Conservation (phyloP, 2,113 vertebrate species). For the Barbus barbus region DNA sequence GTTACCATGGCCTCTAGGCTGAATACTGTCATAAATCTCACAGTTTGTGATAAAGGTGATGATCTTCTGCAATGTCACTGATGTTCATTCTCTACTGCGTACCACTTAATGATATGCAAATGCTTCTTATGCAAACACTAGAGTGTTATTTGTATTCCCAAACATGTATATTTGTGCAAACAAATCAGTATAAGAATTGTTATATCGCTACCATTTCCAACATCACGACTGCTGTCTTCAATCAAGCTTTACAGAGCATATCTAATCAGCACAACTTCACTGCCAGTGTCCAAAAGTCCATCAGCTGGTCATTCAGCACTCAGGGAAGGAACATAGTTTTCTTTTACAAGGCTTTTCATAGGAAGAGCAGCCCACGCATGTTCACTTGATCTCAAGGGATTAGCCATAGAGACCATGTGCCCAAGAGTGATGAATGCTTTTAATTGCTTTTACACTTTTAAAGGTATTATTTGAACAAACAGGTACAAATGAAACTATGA, state of each 20-base stretch:
- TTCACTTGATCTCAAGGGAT: conserved; percentile 33
- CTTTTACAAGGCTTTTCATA: conserved; percentile 35
- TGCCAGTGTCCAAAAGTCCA: conserved; percentile 33
- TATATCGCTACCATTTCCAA: not conserved
- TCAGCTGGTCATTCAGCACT: too few species aligned
- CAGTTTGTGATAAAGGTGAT: conserved; percentile 24
- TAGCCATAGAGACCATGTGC: not conserved
- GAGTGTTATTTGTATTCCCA: not conserved
- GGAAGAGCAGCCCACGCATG: conserved; percentile 28
- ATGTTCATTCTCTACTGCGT: not conserved
- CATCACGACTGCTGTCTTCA: conserved; percentile 6
- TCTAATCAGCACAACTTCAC: conserved; percentile 29
- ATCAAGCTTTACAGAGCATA: conserved; percentile 31
- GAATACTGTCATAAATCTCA: conserved; percentile 51
- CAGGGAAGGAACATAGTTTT: conserved; percentile 14
- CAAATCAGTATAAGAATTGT: not conserved
- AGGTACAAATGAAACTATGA: not conserved
- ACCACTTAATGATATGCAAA: not conserved
- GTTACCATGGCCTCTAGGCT: conserved; percentile 68
- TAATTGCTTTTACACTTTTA: not conserved
- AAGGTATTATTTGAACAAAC: not conserved
- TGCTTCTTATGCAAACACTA: not conserved
- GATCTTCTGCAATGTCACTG: conserved; percentile 27
- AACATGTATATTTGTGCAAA: not conserved
- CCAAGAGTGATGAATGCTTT: conserved; percentile 8